Evolutionary conservation across 2,113 vertebrate genomes (phyloP).

Genomic region (Toxotes chatareus): DNA sequence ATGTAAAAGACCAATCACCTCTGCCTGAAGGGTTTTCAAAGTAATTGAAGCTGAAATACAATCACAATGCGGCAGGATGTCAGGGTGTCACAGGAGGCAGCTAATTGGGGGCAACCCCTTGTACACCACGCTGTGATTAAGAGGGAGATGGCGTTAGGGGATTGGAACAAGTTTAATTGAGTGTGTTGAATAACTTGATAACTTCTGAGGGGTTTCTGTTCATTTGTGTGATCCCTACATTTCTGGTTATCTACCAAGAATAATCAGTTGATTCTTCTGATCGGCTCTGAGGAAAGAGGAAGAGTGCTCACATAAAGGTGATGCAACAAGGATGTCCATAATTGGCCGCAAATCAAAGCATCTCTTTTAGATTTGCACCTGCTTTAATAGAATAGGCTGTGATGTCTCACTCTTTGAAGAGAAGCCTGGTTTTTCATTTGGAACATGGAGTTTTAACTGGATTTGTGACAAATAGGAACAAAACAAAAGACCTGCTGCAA

Average conservation of each 20-base stretch:
- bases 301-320: slow-evolving; percentile 23
- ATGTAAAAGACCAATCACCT: slow-evolving; percentile 18
- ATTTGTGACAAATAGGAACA: slow-evolving; percentile 59
- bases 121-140: slow-evolving; percentile 54
- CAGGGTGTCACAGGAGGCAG: slow-evolving; percentile 66
- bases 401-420: slow-evolving; percentile 72
- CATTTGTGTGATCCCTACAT: slow-evolving; percentile 47
- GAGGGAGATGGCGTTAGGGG: slow-evolving; percentile 50
- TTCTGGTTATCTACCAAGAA: slow-evolving; percentile 38
- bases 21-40: slow-evolving; percentile 48
- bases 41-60: slow-evolving; percentile 71
- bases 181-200: slow-evolving; percentile 62
- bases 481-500: slow-evolving; percentile 55
- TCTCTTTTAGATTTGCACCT: slow-evolving; percentile 66
- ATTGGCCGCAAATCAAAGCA: slow-evolving; percentile 65
- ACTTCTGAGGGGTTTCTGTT: slow-evolving; percentile 51
- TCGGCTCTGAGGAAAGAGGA: slow-evolving; percentile 21
- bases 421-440: slow-evolving; percentile 46
- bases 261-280: slow-evolving; percentile 35
- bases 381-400: slow-evolving; percentile 55
- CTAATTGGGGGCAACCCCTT: slow-evolving; percentile 73
- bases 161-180: slow-evolving; percentile 64
- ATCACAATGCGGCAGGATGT: slow-evolving; percentile 41
- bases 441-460: slow-evolving; percentile 33
- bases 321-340: slow-evolving; percentile 52